Evolutionary conservation across 1,140 invertebrate genomes (phyloP), one percentile per base, ranked within the genome.

Genomic region (Choristoneura fumiferana): DNA sequence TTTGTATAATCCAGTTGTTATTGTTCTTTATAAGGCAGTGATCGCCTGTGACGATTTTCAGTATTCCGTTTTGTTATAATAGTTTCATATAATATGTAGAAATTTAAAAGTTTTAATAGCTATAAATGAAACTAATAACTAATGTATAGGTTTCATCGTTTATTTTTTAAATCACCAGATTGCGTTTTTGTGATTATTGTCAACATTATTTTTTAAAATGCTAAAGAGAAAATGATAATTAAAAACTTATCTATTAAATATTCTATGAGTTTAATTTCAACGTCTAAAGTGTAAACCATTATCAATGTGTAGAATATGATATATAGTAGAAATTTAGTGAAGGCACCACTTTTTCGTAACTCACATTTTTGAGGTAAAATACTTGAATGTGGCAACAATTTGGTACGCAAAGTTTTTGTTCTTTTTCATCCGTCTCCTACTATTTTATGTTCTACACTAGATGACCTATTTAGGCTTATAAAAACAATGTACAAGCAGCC

Each of bases 211-310:
- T 49, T 81, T 80, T 75, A 70, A 82, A 84, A 63, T 84, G 81
- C 83, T 85, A 80, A 74, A 84, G 70, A 81, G 76, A 66, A 78
- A 81, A 85, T 86, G 81, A 84, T 84, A 76, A 88, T 88, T 86
- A 85, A 85, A n/a, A 86, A 84, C 76, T 84, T 84, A 86, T 79
- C 78, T 80, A 86, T 84, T 84, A 81, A 79, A 76, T 49, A 60
- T 6, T 36, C 4, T 12, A 13, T 9, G 4, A 10, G 40, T 9
- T 10, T 9, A 4, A 45, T 13, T n/a, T 10, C 1, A n/a, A n/a
- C n/a, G n/a, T n/a, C n/a, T n/a, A n/a, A n/a, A n/a, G n/a, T n/a
- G n/a, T n/a, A n/a, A n/a, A n/a, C n/a, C n/a, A n/a, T n/a, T n/a
- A n/a, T n/a, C n/a, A n/a, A n/a, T n/a, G n/a, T n/a, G n/a, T n/a